Percentiles rank a stretch among this genome's conserved stretches.
phyloP scores from a whole-genome alignment of 2,888 invertebrate genomes.

The Euspilapteryx auroguttella region DNA sequence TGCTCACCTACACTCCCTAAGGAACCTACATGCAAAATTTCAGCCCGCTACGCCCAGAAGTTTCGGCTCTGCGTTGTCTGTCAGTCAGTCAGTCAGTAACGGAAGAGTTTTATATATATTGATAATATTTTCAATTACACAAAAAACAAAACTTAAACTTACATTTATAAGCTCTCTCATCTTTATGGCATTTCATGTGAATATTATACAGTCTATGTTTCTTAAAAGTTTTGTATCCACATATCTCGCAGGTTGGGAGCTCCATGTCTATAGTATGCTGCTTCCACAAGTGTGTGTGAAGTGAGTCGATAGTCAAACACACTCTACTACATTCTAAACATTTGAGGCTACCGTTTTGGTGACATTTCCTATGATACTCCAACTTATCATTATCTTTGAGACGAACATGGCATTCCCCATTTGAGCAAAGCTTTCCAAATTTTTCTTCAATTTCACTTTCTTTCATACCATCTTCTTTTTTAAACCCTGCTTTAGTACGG shows the following conservation, averaged over 20 bases:
- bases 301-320: constrained; percentile 63
- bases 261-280: constrained; percentile 78
- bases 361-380: constrained; percentile 67
- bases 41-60: too few species aligned
- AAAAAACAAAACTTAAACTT: too few species aligned
- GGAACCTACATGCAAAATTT: too few species aligned
- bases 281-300: constrained; percentile 83
- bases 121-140: too few species aligned
- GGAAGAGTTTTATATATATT: too few species aligned
- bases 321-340: constrained; percentile 70
- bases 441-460: constrained; percentile 7
- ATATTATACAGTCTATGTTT: constrained; percentile 70
- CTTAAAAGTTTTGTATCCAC: constrained; percentile 73
- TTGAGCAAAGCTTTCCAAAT: constrained; percentile 39
- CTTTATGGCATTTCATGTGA: constrained; percentile 75
- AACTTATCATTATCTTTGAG: constrained; percentile 63
- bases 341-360: constrained; percentile 41
- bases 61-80: too few species aligned
- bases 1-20: too few species aligned
- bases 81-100: too few species aligned
- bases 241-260: constrained; percentile 73
- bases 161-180: constrained; percentile 64
- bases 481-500: neutral
- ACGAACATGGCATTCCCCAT: constrained; percentile 57
- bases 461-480: constrained; percentile 9